Evolutionary conservation across 1,140 invertebrate species (phyloP).

Genomic region (Pseudomyrmex sp.): DNA sequence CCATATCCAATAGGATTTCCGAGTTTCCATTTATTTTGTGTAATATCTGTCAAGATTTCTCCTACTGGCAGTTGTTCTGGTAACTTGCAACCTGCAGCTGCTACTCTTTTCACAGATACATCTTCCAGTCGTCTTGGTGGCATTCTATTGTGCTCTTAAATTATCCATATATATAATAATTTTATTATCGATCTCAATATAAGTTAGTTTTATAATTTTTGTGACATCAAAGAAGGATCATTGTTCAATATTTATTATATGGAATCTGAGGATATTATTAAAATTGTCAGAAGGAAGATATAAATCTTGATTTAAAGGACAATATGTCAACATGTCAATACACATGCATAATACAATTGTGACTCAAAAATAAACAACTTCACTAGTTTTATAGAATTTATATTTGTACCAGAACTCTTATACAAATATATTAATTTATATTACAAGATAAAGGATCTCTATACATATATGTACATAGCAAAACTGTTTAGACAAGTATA

Average conservation of each 20-base stretch:
- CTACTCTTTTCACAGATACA: slow-evolving; percentile 79
- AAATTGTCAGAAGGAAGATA: no score
- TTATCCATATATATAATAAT: slow-evolving; percentile 31
- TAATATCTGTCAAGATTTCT: slow-evolving; percentile 92
- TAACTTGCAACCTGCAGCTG: slow-evolving; percentile 82
- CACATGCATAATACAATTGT: no score
- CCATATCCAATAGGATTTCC: slow-evolving; percentile 95
- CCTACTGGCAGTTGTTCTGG: slow-evolving; percentile 85
- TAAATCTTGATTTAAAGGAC: no score
- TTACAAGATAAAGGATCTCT: no score
- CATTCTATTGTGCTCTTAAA: slow-evolving; percentile 74
- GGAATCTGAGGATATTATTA: no score
- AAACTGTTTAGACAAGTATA: no score
- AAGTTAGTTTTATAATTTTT: neutral
- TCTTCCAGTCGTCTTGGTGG: slow-evolving; percentile 80
- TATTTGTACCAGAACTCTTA: no score
- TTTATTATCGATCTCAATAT: neutral
- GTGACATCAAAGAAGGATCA: neutral
- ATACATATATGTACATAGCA: no score
- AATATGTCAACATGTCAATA: no score
- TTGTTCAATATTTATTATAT: neutral
- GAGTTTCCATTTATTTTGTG: slow-evolving; percentile 93
- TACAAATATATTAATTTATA: no score
- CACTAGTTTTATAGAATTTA: no score
- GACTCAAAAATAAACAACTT: no score